These are phyloP conservation scores for Troides oblongomaculatus DNA, from an alignment of 2,888 invertebrate genomes.

Conservation along the genomic window DNA sequence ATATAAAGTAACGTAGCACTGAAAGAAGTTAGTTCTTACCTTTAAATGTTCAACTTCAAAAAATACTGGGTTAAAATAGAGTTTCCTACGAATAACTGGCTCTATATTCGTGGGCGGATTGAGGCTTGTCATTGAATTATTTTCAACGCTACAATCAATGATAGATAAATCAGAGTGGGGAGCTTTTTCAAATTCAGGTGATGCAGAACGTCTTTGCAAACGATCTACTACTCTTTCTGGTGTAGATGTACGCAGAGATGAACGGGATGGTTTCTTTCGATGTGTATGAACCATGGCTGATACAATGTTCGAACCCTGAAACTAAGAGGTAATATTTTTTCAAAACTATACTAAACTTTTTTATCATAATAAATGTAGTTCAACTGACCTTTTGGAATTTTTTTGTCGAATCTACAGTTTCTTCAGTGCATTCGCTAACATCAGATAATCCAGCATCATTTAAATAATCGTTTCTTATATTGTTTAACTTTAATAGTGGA, in stretches of 20 bases:
- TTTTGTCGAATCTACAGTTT: constrained; percentile 58
- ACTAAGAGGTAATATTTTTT: constrained; percentile 41
- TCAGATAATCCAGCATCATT: constrained; percentile 66
- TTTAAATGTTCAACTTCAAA: constrained; percentile 91
- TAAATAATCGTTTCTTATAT: constrained; percentile 55
- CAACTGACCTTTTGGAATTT: constrained; percentile 56
- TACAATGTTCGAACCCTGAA: constrained; percentile 67
- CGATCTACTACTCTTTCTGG: constrained; percentile 58
- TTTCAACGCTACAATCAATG: constrained; percentile 64
- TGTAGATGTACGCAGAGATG: constrained; percentile 51
- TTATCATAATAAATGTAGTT: background rate
- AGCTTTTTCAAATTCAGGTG: constrained; percentile 70
- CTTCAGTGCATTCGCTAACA: constrained; percentile 65
- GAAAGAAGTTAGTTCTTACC: constrained; percentile 71
- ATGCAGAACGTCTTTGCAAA: constrained; percentile 62
- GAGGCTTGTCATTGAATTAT: constrained; percentile 44
- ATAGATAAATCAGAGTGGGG: constrained; percentile 75
- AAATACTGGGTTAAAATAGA: constrained; percentile 94
- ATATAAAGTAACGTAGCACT: background rate
- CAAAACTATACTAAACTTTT: background rate
- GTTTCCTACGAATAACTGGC: constrained; percentile 82
- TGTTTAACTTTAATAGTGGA: constrained; percentile 62
- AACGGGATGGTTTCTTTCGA: constrained; percentile 61
- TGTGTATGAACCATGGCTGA: constrained; percentile 71
- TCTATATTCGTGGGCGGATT: constrained; percentile 63